Evolutionary conservation across 2,888 invertebrate species (phyloP).

Genomic region (Trachelus tabidus): DNA sequence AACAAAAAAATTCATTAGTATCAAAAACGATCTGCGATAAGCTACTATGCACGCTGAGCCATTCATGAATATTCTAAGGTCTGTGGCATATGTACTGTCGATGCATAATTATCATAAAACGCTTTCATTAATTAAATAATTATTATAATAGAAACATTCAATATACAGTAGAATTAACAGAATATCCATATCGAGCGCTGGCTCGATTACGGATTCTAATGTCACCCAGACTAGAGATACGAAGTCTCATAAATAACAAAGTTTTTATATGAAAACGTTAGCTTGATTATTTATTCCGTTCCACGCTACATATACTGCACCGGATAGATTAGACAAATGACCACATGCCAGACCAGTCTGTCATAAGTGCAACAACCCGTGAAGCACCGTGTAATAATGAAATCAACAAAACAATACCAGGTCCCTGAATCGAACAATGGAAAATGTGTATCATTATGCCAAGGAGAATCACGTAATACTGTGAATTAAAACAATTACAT

Average conservation of each 20-base stretch:
- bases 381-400: slow-evolving; percentile 50
- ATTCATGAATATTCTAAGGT: slow-evolving; percentile 25
- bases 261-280: neutral
- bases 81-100: neutral
- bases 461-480: neutral
- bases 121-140: neutral
- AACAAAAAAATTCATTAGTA: neutral
- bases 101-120: neutral
- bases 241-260: neutral
- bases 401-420: slow-evolving; percentile 43
- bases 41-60: slow-evolving; percentile 2
- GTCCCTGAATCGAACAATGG: slow-evolving; percentile 14
- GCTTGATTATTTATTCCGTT: neutral
- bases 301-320: slow-evolving; percentile 28
- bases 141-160: neutral
- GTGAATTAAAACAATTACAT: neutral
- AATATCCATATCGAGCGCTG: neutral
- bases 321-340: slow-evolving; percentile 49
- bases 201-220: neutral
- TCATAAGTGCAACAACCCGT: slow-evolving; percentile 51
- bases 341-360: slow-evolving; percentile 40
- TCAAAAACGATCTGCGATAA: neutral
- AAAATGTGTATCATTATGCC: neutral
- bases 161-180: neutral
- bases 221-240: neutral